Conservation (phyloP, 2,888 invertebrate species). For the Cryptocephalus primarius region DNA sequence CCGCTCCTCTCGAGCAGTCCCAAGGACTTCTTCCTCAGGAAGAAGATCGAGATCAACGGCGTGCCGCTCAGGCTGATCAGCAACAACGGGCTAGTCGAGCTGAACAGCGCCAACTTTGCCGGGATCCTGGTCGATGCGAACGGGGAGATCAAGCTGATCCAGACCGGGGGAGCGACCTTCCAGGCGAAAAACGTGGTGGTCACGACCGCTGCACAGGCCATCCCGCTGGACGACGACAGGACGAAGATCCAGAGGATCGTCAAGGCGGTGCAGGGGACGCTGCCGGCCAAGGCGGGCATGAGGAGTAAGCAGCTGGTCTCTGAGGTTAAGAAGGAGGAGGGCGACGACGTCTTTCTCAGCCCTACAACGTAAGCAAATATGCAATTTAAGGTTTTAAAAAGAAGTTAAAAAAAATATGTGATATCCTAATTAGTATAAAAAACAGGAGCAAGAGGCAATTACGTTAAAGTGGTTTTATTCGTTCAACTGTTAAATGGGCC, state of each 20-base stretch:
- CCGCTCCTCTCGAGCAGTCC: constrained; percentile 75
- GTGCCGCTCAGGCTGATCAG: constrained; percentile 44
- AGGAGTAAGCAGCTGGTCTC: constrained; percentile 26
- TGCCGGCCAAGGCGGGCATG: constrained; percentile 25
- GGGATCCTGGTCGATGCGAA: constrained; percentile 51
- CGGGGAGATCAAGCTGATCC: constrained; percentile 50
- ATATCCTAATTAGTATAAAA: no score
- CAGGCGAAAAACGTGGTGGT: constrained; percentile 35
- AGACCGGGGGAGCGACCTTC: constrained; percentile 38
- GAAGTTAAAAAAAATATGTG: no score
- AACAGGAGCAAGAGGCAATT: no score
- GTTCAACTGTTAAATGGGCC: no score
- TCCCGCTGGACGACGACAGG: constrained; percentile 20
- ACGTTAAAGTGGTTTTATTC: no score
- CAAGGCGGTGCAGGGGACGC: constrained; percentile 25
- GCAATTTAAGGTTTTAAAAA: constrained; percentile 6
- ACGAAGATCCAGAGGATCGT: constrained; percentile 26
- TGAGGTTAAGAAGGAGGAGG: constrained; percentile 50
- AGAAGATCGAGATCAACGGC: constrained; percentile 44
- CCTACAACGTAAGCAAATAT: constrained; percentile 42
- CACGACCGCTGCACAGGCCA: not conserved
- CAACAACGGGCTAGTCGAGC: constrained; percentile 44
- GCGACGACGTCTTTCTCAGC: constrained; percentile 68
- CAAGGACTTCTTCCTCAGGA: constrained; percentile 57
- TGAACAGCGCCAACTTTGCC: constrained; percentile 44